Conservation (phyloP, 37 sponge, comb jelly and placozoan genomes). For the Amphimedon queenslandica region DNA sequence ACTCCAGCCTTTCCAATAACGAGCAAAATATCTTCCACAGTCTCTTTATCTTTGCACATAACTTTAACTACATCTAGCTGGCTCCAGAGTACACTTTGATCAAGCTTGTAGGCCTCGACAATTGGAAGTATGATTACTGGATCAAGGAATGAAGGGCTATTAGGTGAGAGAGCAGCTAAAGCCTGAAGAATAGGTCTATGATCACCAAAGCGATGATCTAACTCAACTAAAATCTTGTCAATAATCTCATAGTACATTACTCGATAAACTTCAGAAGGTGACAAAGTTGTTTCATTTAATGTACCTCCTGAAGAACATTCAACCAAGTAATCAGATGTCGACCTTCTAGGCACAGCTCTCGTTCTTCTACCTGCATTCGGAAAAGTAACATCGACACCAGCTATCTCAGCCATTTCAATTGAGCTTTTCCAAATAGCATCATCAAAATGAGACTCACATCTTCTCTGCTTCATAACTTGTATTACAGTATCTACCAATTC, state of each 20-base stretch:
- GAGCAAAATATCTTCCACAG: constrained; percentile 4
- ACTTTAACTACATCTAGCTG: constrained; percentile 21
- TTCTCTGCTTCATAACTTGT: constrained; percentile 5
- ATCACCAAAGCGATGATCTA: constrained; percentile 21
- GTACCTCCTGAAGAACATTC: constrained; percentile 14
- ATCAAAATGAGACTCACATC: constrained; percentile 9
- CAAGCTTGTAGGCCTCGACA: constrained; percentile 16
- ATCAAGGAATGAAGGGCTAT: constrained; percentile 20
- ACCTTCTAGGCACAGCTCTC: constrained; percentile 9
- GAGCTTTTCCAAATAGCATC: constrained; percentile 17
- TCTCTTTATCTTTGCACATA: constrained; percentile 9
- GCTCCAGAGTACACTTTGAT: constrained; percentile 1
- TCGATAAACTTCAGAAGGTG: not conserved
- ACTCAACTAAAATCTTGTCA: constrained; percentile 15
- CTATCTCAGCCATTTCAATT: constrained; percentile 5
- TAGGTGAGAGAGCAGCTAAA: constrained; percentile 23
- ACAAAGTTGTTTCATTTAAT: not conserved
- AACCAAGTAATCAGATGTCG: constrained; percentile 2
- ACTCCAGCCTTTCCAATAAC: constrained; percentile 16
- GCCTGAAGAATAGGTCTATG: constrained; percentile 14
- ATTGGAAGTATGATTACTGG: constrained; percentile 11
- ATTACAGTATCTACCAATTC: constrained; percentile 18
- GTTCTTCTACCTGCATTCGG: constrained; percentile 22
- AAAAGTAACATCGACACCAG: constrained; percentile 5
- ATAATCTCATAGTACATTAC: constrained; percentile 6